Percentiles rank a stretch among this genome's conserved stretches.
Evolutionary conservation across 2,113 vertebrate genomes (phyloP).

Genomic region (Prinia subflava): DNA sequence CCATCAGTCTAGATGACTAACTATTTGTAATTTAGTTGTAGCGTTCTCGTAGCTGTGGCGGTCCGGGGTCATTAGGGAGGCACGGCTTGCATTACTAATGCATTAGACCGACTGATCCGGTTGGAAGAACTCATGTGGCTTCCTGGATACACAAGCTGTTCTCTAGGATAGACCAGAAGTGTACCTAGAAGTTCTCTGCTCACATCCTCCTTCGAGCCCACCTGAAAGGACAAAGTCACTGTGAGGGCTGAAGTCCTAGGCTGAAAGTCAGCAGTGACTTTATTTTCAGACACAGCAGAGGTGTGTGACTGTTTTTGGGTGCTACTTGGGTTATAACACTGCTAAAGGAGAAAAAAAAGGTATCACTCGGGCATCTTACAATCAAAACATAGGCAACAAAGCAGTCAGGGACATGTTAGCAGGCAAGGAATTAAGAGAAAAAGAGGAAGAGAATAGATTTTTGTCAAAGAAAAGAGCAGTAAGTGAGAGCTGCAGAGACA

Average conservation of each 20-base stretch:
- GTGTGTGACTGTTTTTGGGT: background rate
- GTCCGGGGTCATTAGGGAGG: background rate
- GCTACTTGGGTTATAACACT: background rate
- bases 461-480: background rate
- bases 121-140: background rate
- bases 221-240: background rate
- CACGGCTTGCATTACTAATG: background rate
- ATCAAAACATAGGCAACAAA: background rate
- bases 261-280: accelerated
- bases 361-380: background rate
- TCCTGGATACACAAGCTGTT: background rate
- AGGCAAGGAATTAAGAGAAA: background rate
- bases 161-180: background rate
- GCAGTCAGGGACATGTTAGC: background rate
- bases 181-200: background rate
- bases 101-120: background rate
- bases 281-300: background rate
- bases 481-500: background rate
- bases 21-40: background rate
- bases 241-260: background rate
- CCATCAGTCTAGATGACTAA: slow-evolving; percentile 36
- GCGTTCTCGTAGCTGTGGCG: background rate
- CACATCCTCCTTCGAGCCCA: background rate
- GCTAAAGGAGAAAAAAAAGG: background rate
- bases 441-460: background rate